Evolutionary conservation across 2,113 vertebrate genomes (phyloP).

Genomic region (Heptranchias perlo): DNA sequence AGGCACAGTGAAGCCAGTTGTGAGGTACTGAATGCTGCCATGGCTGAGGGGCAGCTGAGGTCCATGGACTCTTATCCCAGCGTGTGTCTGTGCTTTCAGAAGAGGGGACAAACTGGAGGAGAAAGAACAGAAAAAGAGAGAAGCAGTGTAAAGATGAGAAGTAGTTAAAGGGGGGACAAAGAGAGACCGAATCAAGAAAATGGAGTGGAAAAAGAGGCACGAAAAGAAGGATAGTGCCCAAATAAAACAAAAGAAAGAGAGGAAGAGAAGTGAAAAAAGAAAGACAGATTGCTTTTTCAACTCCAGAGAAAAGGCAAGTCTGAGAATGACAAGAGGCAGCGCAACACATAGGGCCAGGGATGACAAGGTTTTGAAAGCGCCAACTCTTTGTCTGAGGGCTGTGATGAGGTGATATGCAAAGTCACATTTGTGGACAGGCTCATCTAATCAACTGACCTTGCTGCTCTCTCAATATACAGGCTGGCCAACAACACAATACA

Average conservation of each 20-base stretch:
- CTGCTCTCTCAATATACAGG: background rate
- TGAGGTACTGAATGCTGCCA: background rate
- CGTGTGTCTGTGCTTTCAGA: background rate
- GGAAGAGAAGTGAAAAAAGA: background rate
- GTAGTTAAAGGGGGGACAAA: background rate
- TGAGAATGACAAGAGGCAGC: background rate
- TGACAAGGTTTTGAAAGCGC: constrained; percentile 5
- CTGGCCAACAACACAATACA: background rate
- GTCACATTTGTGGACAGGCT: constrained; percentile 6
- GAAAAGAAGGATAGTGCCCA: background rate
- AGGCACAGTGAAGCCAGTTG: background rate
- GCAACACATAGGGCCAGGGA: background rate
- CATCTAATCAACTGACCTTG: constrained; percentile 15
- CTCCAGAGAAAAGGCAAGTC: background rate
- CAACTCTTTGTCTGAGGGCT: background rate
- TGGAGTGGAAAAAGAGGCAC: background rate
- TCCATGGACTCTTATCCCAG: background rate
- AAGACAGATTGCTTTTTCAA: background rate
- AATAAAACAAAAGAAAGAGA: background rate
- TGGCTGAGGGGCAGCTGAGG: background rate
- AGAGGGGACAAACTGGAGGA: background rate
- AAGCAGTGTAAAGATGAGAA: background rate
- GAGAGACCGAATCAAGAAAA: background rate
- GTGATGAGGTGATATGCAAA: background rate
- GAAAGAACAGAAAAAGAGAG: background rate